Base-by-base conservation (phyloP, 2,797 vertebrate species). In the Enteromius trimaculatus region DNA sequence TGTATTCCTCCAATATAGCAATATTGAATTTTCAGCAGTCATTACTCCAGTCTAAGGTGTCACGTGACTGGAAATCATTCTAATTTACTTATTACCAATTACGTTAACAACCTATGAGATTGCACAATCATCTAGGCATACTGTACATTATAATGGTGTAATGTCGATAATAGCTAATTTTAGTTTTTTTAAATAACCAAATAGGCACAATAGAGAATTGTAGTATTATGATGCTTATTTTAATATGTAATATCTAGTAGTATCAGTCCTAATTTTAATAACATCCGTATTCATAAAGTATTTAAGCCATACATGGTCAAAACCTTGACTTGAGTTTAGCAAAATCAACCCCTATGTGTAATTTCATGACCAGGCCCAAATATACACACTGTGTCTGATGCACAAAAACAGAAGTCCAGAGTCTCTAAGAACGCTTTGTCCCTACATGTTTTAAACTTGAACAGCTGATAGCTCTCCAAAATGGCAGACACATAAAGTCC, bases 391-490 rank as follows among this genome's bases (percentile, higher is more conserved):
- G 44, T 74, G 19, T 51, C 60, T 3, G 21, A n/a, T 53, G 16
- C 26, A 23, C 21, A 34, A 14, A 71, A 42, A 23, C 19, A 34
- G 8, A 71, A 42, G 42, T 3, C 6, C 31, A 58, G 51, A 72
- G 55, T 23, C 69, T 62, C 55, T 55, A 11, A n/a, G 6, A 37
- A 42, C 2, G 16, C n/a, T 37, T 80, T 72, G 42, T 81, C 55
- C 51, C 16, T 31, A 10, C n/a, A 55, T 31, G 19, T 66, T 51
- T 64, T 47, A 62, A 21, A 8, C 74, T 60, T 11, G 19, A 53
- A 72, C 83, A 84, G 71, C 83, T 79, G 83, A 83, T 31, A 62
- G 39, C 71, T 72, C 71, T 70, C 29, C 14, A 64, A 31, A 64
- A 31, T 16, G 62, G 7, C 42, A 60, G 68, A 77, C 23, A 17